Base-by-base conservation (phyloP, 2,797 vertebrate genomes). In the Melanogrammus aeglefinus region DNA sequence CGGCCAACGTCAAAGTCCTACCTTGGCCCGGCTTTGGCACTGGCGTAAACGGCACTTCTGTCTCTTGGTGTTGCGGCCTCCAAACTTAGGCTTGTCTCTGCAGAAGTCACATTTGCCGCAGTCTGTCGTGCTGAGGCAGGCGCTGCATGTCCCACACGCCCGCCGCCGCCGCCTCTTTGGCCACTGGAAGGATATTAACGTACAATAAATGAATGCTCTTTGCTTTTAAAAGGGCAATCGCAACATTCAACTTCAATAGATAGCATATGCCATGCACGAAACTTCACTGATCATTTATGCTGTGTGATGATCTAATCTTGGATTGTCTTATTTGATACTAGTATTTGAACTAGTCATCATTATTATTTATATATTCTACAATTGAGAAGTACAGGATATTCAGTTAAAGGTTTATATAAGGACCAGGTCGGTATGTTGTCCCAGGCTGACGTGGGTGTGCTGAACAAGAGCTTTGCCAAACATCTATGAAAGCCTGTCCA, bases 21-120 rank as follows among this genome's bases (percentile, higher is more conserved):
- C 94, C 95, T 96, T 96, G 3, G 96, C 95, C 86, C 96, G 96
- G 63, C 94, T 94, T 89, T 96, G 93, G 86, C 96, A 97, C 77
- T 97, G 96, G 27, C 96, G 94, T 79, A 95, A 94, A 51, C 96
- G 96, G 85, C 96, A 97, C 86, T 97, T 97, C 90, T 97, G 96
- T 82, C 95, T 94, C 91, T 97, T 96, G 88, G 96, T 96, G 87
- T 97, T 97, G 84, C 94, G 95, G 86, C 96, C 96, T 21, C 96
- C 96, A 44, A 97, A 97, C 88, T 97, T 97, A 83, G 96, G 96
- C 86, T 97, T 97, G 92, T 97, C 96, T 31, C 93, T 87, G 86
- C 96, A 97, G 91, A 96, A 97, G 89, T 97, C 96, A 29, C 96
- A 97, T 3, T 90, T 91, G 83, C 96, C 96, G 31, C 96, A 97